Evolutionary conservation across 2,888 invertebrate genomes (phyloP).

Genomic region (Lasius fuliginosus): DNA sequence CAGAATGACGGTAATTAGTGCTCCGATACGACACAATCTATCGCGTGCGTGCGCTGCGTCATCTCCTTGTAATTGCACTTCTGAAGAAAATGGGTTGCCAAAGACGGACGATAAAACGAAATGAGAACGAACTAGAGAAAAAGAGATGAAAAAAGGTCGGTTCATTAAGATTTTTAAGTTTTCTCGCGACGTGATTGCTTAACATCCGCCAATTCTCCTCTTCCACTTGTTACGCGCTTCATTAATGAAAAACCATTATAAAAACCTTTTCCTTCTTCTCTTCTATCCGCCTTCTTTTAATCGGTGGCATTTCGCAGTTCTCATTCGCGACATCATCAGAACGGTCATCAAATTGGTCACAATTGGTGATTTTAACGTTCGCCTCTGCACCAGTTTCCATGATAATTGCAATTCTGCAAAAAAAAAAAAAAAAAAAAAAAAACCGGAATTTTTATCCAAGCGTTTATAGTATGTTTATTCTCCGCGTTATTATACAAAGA

Average conservation of each 20-base stretch:
- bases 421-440: neutral
- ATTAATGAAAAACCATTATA: constrained; percentile 60
- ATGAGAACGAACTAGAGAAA: constrained; percentile 30
- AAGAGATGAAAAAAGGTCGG: constrained; percentile 60
- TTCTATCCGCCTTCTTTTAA: neutral
- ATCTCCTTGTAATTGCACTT: constrained; percentile 75
- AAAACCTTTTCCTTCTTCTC: constrained; percentile 53
- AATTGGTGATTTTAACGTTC: neutral
- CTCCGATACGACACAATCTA: constrained; percentile 69
- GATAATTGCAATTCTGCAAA: neutral
- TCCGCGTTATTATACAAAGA: neutral
- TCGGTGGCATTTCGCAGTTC: neutral
- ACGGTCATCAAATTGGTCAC: neutral
- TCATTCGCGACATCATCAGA: neutral
- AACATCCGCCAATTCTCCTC: constrained; percentile 72
- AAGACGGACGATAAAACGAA: constrained; percentile 7
- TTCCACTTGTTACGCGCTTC: constrained; percentile 57
- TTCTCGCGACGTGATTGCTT: constrained; percentile 74
- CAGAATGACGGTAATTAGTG: constrained; percentile 82
- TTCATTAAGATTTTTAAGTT: constrained; percentile 76
- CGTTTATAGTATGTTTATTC: neutral
- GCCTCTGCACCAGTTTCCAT: neutral
- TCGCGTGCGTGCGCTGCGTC: constrained; percentile 37
- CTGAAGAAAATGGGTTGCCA: constrained; percentile 50
- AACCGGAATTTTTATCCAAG: neutral